Percentiles rank a stretch among this genome's conserved stretches.
phyloP scores from a whole-genome alignment of 2,888 invertebrate genomes.

The Patella ulyssiponensis region DNA sequence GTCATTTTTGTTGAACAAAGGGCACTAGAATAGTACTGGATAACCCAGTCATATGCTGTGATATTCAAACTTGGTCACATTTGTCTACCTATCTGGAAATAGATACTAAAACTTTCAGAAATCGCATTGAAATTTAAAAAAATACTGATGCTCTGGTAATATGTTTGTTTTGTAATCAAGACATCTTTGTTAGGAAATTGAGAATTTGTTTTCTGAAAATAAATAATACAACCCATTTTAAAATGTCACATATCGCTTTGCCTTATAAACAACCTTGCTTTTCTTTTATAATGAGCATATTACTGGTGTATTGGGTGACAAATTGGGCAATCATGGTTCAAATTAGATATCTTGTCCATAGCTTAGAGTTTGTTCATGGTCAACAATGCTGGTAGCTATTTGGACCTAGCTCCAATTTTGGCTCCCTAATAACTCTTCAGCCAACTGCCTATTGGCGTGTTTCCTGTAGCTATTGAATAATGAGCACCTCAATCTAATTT shows the following conservation, averaged over 20 bases:
- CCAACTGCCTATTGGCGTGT: not conserved
- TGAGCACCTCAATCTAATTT: constrained; percentile 9
- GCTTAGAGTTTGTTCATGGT: not conserved
- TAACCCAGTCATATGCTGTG: too few species aligned
- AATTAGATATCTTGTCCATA: constrained; percentile 8
- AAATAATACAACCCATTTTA: not conserved
- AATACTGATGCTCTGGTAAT: too few species aligned
- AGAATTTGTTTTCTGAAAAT: not conserved
- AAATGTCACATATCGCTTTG: constrained; percentile 1
- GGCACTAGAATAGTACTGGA: too few species aligned
- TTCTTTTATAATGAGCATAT: constrained; percentile 9
- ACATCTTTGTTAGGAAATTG: too few species aligned
- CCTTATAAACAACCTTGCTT: not conserved
- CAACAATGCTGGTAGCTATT: constrained; percentile 1
- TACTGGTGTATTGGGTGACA: not conserved
- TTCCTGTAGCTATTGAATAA: constrained; percentile 1
- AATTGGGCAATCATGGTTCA: constrained; percentile 7
- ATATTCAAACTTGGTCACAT: too few species aligned
- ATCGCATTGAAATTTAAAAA: too few species aligned
- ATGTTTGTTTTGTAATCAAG: too few species aligned
- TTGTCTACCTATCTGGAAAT: too few species aligned
- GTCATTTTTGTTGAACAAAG: too few species aligned
- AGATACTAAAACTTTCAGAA: too few species aligned
- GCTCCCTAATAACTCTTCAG: constrained; percentile 11
- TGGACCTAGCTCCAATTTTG: constrained; percentile 9